Percentiles rank a stretch among this genome's conserved stretches.
Evolutionary conservation across 2,888 invertebrate species (phyloP).

Genomic region (Linnaemya tessellans): DNA sequence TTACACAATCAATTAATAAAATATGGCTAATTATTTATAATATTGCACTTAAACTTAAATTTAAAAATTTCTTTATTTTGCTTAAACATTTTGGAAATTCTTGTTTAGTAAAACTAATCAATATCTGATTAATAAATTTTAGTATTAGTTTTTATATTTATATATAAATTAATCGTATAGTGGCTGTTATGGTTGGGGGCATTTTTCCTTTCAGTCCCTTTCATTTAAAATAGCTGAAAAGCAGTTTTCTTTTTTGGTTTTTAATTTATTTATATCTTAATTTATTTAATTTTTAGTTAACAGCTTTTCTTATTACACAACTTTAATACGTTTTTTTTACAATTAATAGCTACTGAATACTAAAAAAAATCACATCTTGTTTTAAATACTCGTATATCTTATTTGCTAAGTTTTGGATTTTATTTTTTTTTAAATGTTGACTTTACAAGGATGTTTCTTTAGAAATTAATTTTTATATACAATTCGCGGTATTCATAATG

Average conservation of each 20-base stretch:
- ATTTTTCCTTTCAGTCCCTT: constrained; percentile 5
- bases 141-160: constrained; percentile 5
- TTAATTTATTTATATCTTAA: background rate
- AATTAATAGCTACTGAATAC: constrained; percentile 68
- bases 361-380: constrained; percentile 70
- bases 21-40: constrained; percentile 65
- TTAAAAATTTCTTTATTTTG: constrained; percentile 43
- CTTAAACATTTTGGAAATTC: background rate
- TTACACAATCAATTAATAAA: constrained; percentile 59
- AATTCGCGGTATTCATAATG: background rate
- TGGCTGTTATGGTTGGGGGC: constrained; percentile 24
- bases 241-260: no score
- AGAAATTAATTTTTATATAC: constrained; percentile 29
- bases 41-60: constrained; percentile 68
- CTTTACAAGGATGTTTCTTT: constrained; percentile 39
- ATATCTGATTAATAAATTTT: constrained; percentile 29
- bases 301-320: constrained; percentile 14
- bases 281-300: constrained; percentile 24
- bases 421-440: constrained; percentile 37
- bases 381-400: constrained; percentile 63
- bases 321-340: constrained; percentile 30
- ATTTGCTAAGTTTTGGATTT: constrained; percentile 20
- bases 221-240: constrained; percentile 60
- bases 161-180: constrained; percentile 49
- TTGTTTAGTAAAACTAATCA: constrained; percentile 53